phyloP scores from a whole-genome alignment of 2,797 vertebrate genomes.

The Sorex maritimensis region DNA sequence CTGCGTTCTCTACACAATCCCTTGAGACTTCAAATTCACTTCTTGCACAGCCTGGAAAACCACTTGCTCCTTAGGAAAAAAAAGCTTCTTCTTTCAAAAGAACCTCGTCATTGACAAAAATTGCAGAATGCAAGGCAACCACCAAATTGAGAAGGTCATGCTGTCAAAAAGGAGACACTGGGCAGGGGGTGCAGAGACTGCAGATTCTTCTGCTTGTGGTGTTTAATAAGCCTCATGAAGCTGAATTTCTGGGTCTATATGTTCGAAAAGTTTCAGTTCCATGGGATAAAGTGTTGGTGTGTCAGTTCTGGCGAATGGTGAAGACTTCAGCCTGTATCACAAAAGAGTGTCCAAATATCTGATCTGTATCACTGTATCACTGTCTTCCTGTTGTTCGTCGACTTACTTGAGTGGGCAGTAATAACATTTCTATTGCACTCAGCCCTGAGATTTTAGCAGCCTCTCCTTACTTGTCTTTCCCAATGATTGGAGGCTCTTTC shows the following conservation, averaged over 20 bases:
- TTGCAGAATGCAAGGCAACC: background rate
- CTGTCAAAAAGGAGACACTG: background rate
- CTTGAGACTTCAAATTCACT: background rate
- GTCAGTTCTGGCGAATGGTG: background rate
- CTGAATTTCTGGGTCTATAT: fast-evolving
- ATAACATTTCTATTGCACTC: too few relatives aligned
- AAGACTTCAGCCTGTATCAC: background rate
- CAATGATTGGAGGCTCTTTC: too few relatives aligned
- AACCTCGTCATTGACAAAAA: conserved; percentile 12
- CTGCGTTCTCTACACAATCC: background rate
- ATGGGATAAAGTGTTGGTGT: background rate
- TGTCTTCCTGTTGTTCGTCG: too few relatives aligned
- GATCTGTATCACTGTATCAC: background rate
- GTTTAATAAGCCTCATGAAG: background rate
- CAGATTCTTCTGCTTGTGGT: background rate
- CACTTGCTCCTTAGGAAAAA: background rate
- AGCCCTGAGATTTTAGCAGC: too few relatives aligned
- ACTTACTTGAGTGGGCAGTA: too few relatives aligned
- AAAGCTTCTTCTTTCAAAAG: background rate
- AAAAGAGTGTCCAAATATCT: background rate
- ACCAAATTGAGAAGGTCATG: background rate
- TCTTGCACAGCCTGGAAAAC: background rate
- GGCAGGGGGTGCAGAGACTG: fast-evolving
- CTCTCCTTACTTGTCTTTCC: too few relatives aligned
- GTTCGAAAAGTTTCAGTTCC: background rate